These are phyloP conservation scores for Nothoprocta pentlandii DNA, from an alignment of 2,113 vertebrate species.

Conservation along the genomic window DNA sequence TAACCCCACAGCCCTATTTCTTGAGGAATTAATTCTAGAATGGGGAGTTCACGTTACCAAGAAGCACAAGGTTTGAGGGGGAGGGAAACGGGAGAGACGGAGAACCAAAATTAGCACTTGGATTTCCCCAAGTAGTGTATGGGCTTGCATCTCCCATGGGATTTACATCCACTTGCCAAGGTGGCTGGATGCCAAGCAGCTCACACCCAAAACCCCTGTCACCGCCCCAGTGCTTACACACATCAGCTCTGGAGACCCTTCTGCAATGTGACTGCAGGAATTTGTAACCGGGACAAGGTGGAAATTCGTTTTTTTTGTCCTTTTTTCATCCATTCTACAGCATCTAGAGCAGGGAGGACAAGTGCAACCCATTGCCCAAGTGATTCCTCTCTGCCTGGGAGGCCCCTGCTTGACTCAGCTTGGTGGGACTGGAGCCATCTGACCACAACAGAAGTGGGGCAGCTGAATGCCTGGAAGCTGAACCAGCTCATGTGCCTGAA, in stretches of 20 bases:
- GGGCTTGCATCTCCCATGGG: background rate
- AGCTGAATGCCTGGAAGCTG: background rate
- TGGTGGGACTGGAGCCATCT: constrained; percentile 25
- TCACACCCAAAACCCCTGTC: background rate
- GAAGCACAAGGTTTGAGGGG: background rate
- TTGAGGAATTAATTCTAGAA: background rate
- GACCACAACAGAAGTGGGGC: constrained; percentile 48
- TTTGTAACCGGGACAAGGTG: background rate
- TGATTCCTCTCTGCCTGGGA: background rate
- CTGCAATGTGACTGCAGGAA: accelerated
- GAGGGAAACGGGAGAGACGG: background rate
- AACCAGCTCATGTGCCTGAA: background rate
- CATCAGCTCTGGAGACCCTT: background rate
- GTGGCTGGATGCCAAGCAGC: background rate
- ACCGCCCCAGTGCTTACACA: background rate
- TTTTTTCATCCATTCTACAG: background rate
- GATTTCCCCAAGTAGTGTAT: background rate
- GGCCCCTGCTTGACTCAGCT: constrained; percentile 11
- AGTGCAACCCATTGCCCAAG: accelerated
- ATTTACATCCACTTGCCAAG: background rate
- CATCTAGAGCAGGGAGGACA: background rate
- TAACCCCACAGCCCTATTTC: accelerated
- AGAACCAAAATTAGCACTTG: background rate
- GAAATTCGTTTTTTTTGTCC: background rate
- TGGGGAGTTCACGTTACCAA: background rate